Evolutionary conservation across 2,113 vertebrate species (phyloP).

Genomic region (Labeo rohita): DNA sequence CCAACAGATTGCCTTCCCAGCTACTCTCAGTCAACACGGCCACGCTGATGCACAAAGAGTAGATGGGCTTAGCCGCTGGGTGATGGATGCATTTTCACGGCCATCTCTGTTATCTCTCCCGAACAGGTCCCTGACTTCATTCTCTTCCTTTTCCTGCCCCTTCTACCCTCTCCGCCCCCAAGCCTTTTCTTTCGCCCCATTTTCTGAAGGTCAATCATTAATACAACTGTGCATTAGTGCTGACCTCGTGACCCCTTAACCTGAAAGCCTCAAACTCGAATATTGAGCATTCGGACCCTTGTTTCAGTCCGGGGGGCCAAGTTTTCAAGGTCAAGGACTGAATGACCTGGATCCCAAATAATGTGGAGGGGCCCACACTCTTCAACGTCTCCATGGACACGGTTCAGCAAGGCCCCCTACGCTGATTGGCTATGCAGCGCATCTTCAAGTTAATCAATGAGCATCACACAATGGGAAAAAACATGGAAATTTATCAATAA

Average conservation of each 20-base stretch:
- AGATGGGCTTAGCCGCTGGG: constrained; percentile 74
- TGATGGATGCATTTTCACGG: constrained; percentile 83
- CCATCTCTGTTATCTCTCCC: constrained; percentile 79
- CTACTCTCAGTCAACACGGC: constrained; percentile 57
- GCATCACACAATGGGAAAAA: constrained; percentile 67
- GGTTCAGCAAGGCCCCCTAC: constrained; percentile 59
- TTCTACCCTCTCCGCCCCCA: constrained; percentile 53
- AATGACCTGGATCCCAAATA: constrained; percentile 70
- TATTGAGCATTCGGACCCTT: constrained; percentile 65
- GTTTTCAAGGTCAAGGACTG: constrained; percentile 77
- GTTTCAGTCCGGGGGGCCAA: constrained; percentile 53
- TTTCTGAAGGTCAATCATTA: constrained; percentile 81
- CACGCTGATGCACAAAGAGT: constrained; percentile 71
- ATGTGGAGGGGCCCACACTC: constrained; percentile 67
- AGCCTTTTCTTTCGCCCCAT: constrained; percentile 61
- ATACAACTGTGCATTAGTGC: constrained; percentile 75
- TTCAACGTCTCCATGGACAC: constrained; percentile 61
- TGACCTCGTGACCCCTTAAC: constrained; percentile 71
- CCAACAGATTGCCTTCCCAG: constrained; percentile 49
- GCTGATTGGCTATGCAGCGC: constrained; percentile 72
- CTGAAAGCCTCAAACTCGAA: constrained; percentile 69
- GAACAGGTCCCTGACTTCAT: constrained; percentile 78
- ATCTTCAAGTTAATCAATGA: constrained; percentile 76
- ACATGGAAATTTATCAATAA: constrained; percentile 56
- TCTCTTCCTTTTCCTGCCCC: constrained; percentile 67